Base-by-base conservation (phyloP, 2,113 vertebrate species). In the Colinus virginianus region DNA sequence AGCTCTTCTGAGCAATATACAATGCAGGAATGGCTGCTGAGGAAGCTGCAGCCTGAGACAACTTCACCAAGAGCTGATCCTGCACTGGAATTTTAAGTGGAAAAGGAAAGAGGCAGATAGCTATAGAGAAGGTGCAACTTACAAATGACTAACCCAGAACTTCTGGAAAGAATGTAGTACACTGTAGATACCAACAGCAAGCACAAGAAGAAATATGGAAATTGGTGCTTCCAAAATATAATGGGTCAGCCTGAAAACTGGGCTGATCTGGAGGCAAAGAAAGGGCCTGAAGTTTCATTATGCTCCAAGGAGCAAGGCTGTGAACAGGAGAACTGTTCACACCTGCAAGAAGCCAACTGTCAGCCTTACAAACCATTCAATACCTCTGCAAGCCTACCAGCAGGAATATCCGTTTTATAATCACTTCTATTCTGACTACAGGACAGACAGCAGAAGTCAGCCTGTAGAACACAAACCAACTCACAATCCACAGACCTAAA, bases 11-110 rank as follows among this genome's bases (percentile, higher is more conserved):
- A 45, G 30, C 68, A 74, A 45, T 34, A 45, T 69, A 64, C 22
- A 86, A 67, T 58, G 75, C 63, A 78, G 43, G 26, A 90, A 56
- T 17, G 51, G 36, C 26, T 84, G 45, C 34, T 83, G 82, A 93
- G 61, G 51, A 46, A 93, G 88, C 17, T 38, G 25, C 5, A 3
- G 10, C 26, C 66, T 82, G 75, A 43, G 82, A 49, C 7, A 36
- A 61, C 48, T 72, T 78, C 64, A 82, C 30, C 1, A 1, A 82
- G 42, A 82, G 70, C 63, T 64, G 15, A 53, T 20, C 18, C 56
- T 1, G 2, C 67, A 20, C 3, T 49, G 38, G 59, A 86, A 34
- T 49, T 89, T 74, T n/a, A 38, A 21, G 87, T 3, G 66, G 71
- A 66, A 79, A 67, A 25, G 12, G 25, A 23, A 69, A 92, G 58